A percentile compares a stretch with the other conserved stretches of the same genome.
These are phyloP conservation scores for Corythaixoides concolor DNA, from an alignment of 2,113 vertebrate species.

Conservation along the genomic window DNA sequence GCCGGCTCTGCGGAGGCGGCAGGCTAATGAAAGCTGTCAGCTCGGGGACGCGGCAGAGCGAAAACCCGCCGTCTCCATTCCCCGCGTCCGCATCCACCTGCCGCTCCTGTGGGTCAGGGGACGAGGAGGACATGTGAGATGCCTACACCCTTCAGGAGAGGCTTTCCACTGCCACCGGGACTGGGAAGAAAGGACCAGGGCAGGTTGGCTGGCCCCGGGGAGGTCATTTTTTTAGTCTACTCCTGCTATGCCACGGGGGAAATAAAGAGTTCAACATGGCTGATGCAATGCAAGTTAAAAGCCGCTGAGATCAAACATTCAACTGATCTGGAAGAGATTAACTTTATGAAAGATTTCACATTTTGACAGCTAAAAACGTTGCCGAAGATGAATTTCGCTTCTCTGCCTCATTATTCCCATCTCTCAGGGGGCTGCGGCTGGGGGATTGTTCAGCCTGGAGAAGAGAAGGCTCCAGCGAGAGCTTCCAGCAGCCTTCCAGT, in stretches of 20 bases:
- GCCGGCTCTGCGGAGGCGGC: background rate
- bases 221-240: background rate
- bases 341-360: background rate
- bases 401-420: background rate
- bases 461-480: no score
- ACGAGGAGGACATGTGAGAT: background rate
- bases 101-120: background rate
- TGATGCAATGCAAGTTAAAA: background rate
- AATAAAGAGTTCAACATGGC: background rate
- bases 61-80: background rate
- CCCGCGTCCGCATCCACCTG: background rate
- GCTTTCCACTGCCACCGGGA: background rate
- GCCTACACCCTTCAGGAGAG: background rate
- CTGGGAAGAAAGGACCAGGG: accelerated
- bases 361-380: background rate
- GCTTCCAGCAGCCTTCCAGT: no score
- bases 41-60: background rate
- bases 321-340: background rate
- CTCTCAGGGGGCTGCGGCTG: background rate
- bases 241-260: accelerated
- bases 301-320: background rate
- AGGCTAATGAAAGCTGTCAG: background rate
- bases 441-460: background rate
- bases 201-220: background rate
- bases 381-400: background rate